Base-by-base conservation (phyloP, 2,888 invertebrate genomes). In the Lomographa bimaculata region DNA sequence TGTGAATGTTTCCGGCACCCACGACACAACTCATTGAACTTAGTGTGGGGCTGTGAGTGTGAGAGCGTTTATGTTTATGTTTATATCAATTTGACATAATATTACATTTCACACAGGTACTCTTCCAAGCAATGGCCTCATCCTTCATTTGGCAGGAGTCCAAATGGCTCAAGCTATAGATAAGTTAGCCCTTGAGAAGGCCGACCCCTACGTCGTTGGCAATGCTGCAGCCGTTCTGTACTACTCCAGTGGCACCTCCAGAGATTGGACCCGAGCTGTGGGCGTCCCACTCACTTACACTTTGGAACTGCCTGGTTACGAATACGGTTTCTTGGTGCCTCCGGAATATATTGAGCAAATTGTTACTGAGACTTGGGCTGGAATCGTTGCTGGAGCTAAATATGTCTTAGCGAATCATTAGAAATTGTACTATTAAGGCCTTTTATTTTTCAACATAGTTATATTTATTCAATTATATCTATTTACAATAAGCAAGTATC, bases 291-390 rank as follows among this genome's bases (percentile, higher is more conserved):
- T 93, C 16, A 87, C 93, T 0, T 93, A 93, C 57, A 94, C 93
- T 4, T 72, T 94, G 64, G 94, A 94, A 70, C 74, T 94, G 37
- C 93, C 93, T 0, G 91, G 90, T 14, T 93, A 92, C 43, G 77
- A 84, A 1, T 84, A 79, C 34, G 59, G 60, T 4, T 94, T 94
- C 67, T 57, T 91, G 46, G 91, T 93, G 0, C 90, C 91, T 1
- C 73, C 91, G 0, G 51, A 68, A 0, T 87, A 91, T 51, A 90
- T 93, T 24, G 43, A 79, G 28, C 86, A 90, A 21, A 89, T 92
- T 12, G 91, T 92, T 1, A 66, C 64, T 0, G 93, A 94, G 67
- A 91, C 92, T 8, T 94, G 92, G 90, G 87, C 90, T 20, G 92
- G 91, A 5, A 77, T 92, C 26, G 77, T 65, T 1, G 81, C 65